Evolutionary conservation across 2,888 invertebrate genomes (phyloP), one percentile per base, ranked within the genome.

Genomic region (Rhamnusium bicolor): DNA sequence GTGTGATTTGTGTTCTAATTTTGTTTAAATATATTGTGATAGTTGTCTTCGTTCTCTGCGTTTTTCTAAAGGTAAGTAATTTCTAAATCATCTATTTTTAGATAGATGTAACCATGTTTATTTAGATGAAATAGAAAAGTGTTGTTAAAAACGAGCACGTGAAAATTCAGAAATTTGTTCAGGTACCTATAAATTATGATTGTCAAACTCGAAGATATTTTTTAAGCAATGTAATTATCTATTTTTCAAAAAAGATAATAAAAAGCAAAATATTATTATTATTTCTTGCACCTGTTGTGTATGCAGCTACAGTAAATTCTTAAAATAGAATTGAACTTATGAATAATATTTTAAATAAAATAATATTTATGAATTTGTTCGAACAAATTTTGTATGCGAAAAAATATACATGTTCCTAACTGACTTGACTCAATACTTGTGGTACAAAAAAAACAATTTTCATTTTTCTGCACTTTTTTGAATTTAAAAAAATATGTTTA

Each of bases 1-100:
- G 51, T 51, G 51, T n/a, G n/a, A n/a, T n/a, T 54, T 54, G 54
- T 54, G 54, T 54, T 54, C 12, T 54, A 54, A 54, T 54, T 54
- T 27, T 12, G 27, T 54, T 54, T 19, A 5, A 54, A 24, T 24
- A 54, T 54, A 54, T 24, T 24, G 51, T 51, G 21, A 21, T 51
- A 21, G 18, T 51, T 51, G 21, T 16, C 12, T 18, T 40, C 0
- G 40, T 12, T 40, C 12, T 40, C n/a, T 40, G n/a, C 40, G n/a
- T 40, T 40, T 40, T 40, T n/a, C 1, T 12, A 10, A n/a, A 40
- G 40, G 40, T 40, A 40, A 40, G 40, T 40, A 40, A 40, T 40
- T 40, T n/a, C n/a, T 40, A 40, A 40, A 1, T 12, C n/a, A n/a
- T 40, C 12, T 40, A 40, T 40, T 40, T 40, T 40, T 40, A 40